Percentiles rank a stretch among this genome's conserved stretches.
These are phyloP conservation scores for Sebastes paucispinis DNA, from an alignment of 2,797 vertebrate genomes.

Conservation along the genomic window DNA sequence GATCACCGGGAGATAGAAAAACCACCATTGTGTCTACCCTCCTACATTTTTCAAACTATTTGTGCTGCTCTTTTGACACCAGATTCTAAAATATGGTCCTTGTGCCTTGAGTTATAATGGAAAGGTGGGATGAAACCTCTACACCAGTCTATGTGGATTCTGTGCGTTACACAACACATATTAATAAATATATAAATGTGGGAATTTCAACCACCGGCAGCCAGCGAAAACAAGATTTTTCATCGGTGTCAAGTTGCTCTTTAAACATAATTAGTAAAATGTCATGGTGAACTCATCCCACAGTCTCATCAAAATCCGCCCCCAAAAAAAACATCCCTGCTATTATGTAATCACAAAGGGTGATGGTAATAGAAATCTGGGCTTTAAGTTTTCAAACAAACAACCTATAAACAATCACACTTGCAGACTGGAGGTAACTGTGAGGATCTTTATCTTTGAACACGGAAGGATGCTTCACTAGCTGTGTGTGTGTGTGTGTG, in stretches of 20 bases:
- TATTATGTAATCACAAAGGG: not conserved
- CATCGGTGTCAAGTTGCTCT: not conserved
- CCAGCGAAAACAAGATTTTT: not conserved
- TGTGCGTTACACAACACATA: not conserved
- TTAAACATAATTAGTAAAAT: not conserved
- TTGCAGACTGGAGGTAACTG: not conserved
- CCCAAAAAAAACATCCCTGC: not conserved
- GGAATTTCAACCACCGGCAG: not conserved
- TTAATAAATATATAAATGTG: not conserved
- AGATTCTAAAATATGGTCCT: not conserved
- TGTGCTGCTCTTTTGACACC: not conserved
- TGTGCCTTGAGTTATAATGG: not conserved
- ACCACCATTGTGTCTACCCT: not conserved
- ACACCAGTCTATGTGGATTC: not conserved
- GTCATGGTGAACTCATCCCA: not conserved
- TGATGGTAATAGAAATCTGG: not conserved
- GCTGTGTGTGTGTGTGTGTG: not conserved
- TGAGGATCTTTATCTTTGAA: conserved; percentile 30
- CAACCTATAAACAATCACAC: conserved; percentile 12
- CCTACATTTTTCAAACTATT: not conserved
- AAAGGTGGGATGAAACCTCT: not conserved
- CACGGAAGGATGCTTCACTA: conserved; percentile 1
- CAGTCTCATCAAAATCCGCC: not conserved
- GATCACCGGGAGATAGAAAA: conserved; percentile 1
- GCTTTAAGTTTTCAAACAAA: conserved; percentile 3